Conservation (phyloP, 1,140 invertebrate species). For the Wiebesia pumilae region DNA sequence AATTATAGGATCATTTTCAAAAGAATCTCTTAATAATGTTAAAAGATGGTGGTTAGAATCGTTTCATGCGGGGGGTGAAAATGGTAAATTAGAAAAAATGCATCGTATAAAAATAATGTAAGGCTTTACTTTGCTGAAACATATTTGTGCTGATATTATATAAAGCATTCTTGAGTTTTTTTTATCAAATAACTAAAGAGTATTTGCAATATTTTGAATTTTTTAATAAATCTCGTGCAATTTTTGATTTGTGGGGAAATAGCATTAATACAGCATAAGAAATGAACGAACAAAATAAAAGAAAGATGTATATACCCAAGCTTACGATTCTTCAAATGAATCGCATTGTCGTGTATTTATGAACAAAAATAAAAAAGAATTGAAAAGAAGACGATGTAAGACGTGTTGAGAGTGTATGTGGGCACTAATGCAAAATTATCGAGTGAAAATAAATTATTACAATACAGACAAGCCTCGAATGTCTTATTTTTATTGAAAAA, state of each 20-base stretch:
- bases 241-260: neutral
- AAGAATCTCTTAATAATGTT: conserved; percentile 28
- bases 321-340: neutral
- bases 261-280: conserved; percentile 10
- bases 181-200: conserved; percentile 4
- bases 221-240: conserved; percentile 3
- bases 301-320: neutral
- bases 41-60: neutral
- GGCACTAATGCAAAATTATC: conserved; percentile 34
- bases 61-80: neutral
- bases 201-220: conserved; percentile 20
- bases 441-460: conserved; percentile 47
- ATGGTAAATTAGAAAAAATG: conserved; percentile 8
- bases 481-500: neutral
- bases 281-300: neutral
- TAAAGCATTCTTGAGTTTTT: neutral
- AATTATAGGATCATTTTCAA: conserved; percentile 26
- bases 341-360: conserved; percentile 21
- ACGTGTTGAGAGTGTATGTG: conserved; percentile 24
- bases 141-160: neutral
- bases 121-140: conserved; percentile 21
- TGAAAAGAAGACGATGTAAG: neutral
- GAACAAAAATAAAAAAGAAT: conserved; percentile 8
- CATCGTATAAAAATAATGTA: neutral
- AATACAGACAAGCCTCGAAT: conserved; percentile 8